Conservation (phyloP, 2,797 vertebrate genomes). For the Muscicapa striata region DNA sequence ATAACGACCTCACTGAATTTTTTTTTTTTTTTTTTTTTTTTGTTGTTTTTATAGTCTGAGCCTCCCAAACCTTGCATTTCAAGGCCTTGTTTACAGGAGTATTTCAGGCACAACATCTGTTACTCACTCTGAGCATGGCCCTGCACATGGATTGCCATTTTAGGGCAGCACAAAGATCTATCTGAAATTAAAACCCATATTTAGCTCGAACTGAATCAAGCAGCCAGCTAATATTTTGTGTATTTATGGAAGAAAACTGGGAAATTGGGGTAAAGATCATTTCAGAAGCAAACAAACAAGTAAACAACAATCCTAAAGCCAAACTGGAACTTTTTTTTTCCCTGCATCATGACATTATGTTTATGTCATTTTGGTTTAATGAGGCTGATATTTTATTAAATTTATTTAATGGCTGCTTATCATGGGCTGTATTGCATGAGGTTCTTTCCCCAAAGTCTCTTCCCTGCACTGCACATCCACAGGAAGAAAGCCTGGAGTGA, state of each 20-base stretch:
- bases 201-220: neutral
- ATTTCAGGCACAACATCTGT: constrained; percentile 66
- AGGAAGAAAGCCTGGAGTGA: neutral
- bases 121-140: neutral
- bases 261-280: neutral
- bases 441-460: neutral
- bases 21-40: neutral
- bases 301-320: neutral
- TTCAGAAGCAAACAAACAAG: constrained; percentile 28
- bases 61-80: neutral
- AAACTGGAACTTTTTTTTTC: neutral
- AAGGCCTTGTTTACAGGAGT: constrained; percentile 44
- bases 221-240: neutral
- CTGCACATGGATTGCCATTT: constrained; percentile 46
- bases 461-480: neutral
- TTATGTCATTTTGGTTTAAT: rapidly evolving
- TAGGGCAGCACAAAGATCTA: constrained; percentile 26
- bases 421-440: neutral
- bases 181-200: constrained; percentile 44
- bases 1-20: neutral
- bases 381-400: neutral
- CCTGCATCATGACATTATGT: neutral
- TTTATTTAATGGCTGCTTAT: neutral
- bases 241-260: constrained; percentile 22
- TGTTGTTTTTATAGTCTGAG: neutral